Percentiles rank a stretch among this genome's conserved stretches.
Evolutionary conservation across 2,113 vertebrate genomes (phyloP).

Genomic region (Microcebus ravelobensis): DNA sequence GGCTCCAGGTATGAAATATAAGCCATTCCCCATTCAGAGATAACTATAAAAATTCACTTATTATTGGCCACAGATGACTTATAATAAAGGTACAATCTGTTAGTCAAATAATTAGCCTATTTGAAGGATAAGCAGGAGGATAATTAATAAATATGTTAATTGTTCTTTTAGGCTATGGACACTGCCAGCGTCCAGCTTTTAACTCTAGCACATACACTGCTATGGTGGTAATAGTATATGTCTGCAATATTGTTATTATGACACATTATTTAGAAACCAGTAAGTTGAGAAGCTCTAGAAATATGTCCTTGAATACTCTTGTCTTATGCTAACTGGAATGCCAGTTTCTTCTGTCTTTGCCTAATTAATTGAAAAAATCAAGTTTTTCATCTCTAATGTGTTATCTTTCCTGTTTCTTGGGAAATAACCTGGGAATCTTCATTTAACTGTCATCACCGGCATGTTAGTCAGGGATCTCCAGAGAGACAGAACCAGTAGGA

Average conservation of each 20-base stretch:
- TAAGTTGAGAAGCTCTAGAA: neutral
- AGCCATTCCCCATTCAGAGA: neutral
- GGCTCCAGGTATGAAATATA: neutral
- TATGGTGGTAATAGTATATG: neutral
- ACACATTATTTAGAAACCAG: neutral
- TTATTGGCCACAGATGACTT: neutral
- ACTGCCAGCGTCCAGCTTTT: neutral
- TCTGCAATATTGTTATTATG: conserved; percentile 6
- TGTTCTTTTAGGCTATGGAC: neutral
- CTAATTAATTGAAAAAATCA: neutral
- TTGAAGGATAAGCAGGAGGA: neutral
- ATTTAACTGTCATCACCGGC: neutral
- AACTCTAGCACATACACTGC: neutral
- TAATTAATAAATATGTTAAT: conserved; percentile 25
- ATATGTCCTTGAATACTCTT: neutral
- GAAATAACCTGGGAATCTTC: neutral
- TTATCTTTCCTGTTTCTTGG: neutral
- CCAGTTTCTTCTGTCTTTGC: neutral
- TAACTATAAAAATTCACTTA: neutral
- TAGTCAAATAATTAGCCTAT: neutral
- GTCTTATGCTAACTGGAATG: neutral
- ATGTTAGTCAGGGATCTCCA: neutral
- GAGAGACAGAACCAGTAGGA: neutral
- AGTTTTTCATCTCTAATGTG: neutral
- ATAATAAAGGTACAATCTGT: neutral